Base-by-base conservation (phyloP, 2,888 invertebrate genomes). In the Chorisops tibialis region DNA sequence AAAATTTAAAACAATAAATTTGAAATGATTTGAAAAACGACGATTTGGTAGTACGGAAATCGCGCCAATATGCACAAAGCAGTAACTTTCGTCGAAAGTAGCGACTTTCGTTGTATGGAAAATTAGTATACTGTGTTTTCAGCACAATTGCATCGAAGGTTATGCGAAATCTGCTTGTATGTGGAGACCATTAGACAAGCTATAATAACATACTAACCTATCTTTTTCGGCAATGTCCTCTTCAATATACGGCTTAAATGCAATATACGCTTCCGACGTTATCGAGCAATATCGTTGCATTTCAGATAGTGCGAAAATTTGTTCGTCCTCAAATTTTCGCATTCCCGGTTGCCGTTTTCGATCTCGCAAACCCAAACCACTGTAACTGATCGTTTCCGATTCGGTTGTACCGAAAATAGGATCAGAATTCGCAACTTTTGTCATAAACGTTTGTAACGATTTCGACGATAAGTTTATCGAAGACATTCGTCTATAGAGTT, bases 271-370 rank as follows among this genome's bases (percentile, higher is more conserved):
- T 67, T 73, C 76, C 49, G 73, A 73, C 52, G 75, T 72, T 61
- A 77, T 72, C 3, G 73, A 68, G n/a, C 78, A 78, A 62, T 77
- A 76, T 61, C 75, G 74, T 61, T 78, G 78, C 74, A 78, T 73
- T 61, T 74, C 74, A 24, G 75, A 70, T 21, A 78, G 63, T 2
- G 75, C 73, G 50, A 75, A 78, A n/a, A 77, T 69, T 65, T 78
- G 75, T 38, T 76, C 74, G 63, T 75, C 74, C 43, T 75, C 74
- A 35, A 68, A 72, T n/a, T 73, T 72, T 14, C 76, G 72, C 58
- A 78, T 65, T 1, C 77, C 78, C 1, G 76, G 74, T 56, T 77
- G 66, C 1, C 77, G 71, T 35, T 71, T 68, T 0, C 74, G 71
- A 43, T 71, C 69, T 7, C 70, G 73, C 14, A 77, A 63, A 2